Base-by-base conservation (phyloP, 2,797 vertebrate genomes). In the Pseudomugil tenellus region DNA sequence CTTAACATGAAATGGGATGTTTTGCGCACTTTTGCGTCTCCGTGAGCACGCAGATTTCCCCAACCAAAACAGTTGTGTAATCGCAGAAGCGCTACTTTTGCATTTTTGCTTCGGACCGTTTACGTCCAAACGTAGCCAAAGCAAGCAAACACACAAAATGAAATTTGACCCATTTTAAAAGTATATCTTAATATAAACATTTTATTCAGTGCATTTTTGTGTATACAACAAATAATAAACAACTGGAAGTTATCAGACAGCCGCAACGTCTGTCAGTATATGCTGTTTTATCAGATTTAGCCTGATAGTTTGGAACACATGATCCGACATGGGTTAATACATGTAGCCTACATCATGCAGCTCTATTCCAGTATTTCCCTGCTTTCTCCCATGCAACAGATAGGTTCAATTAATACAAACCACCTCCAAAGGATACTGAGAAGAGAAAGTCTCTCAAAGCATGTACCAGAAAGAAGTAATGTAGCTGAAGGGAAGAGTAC, bases 161-260 rank as follows among this genome's bases (percentile, higher is more conserved):
- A 76, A 83, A 68, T 70, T 84, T 83, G 82, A 93, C 87, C 83
- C 90, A 84, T 93, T 95, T 96, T 95, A 96, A 96, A 97, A 96
- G 93, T 94, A 95, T 94, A 95, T 94, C 94, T 95, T 96, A 94
- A 95, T 98, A 98, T 95, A 99, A 98, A 98, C 94, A 93, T 96
- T 98, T 92, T 97, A 97, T 98, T 99, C 93, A 95, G 96, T 99
- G 96, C 96, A 95, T 97, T 94, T 91, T 96, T 94, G 96, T 96
- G 95, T 97, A 95, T 97, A 98, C 96, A 97, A 98, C 96, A 98
- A 96, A 97, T 97, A 97, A 96, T 96, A 91, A 98, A 97, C 95
- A 96, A 97, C 90, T 95, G 94, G 95, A 94, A 94, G 87, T 94
- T 92, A 95, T 89, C 85, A 94, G 94, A 93, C 94, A 94, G 94